Base-by-base conservation (phyloP, 2,888 invertebrate genomes). In the Tyria jacobaeae region DNA sequence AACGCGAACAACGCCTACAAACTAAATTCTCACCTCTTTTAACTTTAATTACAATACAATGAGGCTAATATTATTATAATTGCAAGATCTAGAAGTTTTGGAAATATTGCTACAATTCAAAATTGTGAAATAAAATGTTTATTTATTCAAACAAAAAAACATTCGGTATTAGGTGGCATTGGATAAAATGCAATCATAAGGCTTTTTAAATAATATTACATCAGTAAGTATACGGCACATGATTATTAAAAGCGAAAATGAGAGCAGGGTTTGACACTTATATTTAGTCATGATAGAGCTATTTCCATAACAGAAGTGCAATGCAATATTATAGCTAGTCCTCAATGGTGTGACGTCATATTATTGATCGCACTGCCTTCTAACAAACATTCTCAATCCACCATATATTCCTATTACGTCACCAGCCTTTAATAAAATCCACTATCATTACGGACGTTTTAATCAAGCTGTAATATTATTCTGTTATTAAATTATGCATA, bases 341-440 rank as follows among this genome's bases (percentile, higher is more conserved):
- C 83, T 91, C 86, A 92, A 90, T 90, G 89, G 79, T 67, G 83
- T 93, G 92, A 92, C 93, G 92, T 93, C 92, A 92, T 80, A 48
- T 67, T 89, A 93, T 93, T 81, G 93, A 93, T 91, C 86, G 57
- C 51, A 64, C 64, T 68, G 68, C 68, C 83, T 64, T 59, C 64
- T 63, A 57, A 12, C 60, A 48, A 48, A 52, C 44, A 56, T 58
- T 84, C 86, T 86, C 86, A 86, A 76, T 86, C 85, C 77, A 82
- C n/a, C 83, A 76, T 65, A 39, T 52, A 41, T n/a, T n/a, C n/a
- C n/a, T n/a, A n/a, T 66, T 70, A 83, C 79, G 80, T 83, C 84
- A 83, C 72, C 39, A 55, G 60, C 53, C 84, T 44, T 25, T 57
- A 35, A 25, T 7, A 56, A 25, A 25, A 44, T 10, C 15, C 27